Evolutionary conservation across 1,140 invertebrate species (phyloP), one percentile per base, ranked within the genome.

Genomic region (Leptoteleia sp.): DNA sequence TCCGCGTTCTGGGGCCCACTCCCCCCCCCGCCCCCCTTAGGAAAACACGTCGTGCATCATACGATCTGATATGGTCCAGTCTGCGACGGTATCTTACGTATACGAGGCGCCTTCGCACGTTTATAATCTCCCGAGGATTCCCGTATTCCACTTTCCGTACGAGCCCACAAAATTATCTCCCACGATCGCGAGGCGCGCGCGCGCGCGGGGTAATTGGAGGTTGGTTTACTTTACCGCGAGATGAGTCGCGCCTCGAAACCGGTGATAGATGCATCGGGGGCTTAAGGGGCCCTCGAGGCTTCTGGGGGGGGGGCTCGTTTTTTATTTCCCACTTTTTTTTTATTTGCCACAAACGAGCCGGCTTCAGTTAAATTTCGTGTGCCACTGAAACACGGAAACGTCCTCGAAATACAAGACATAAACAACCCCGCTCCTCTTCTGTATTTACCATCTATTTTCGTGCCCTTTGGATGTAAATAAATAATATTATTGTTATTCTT

Each of bases 151-250:
- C 73, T 76, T 76, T 76, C 25, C 48, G 73, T n/a, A 68, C 45
- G 57, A 76, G 64, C n/a, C 73, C 73, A 64, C 73, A 68, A 70
- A 76, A 76, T 76, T 76, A 76, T 76, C 73, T 76, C 64, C 73
- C 48, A 64, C 64, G 62, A 76, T 76, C 62, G 38, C 54, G 3
- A 6, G 22, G 22, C n/a, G n/a, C n/a, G n/a, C n/a, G n/a, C n/a
- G n/a, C 54, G 27, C 6, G 72, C 17, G 12, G 54, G 27, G 43
- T 76, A 76, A 76, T 68, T 68, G 54, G 33, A 52, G 50, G 43
- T n/a, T 35, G 71, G 71, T 65, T 75, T 57, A 59, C 43, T n/a
- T 75, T 73, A 64, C 57, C 52, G 59, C 40, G 35, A 55, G 70
- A 65, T 65, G 50, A 75, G 59, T 42, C 52, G 50, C 59, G 42